These are phyloP conservation scores for Apodemia duryi DNA, from an alignment of 2,888 invertebrate species.

Conservation along the genomic window DNA sequence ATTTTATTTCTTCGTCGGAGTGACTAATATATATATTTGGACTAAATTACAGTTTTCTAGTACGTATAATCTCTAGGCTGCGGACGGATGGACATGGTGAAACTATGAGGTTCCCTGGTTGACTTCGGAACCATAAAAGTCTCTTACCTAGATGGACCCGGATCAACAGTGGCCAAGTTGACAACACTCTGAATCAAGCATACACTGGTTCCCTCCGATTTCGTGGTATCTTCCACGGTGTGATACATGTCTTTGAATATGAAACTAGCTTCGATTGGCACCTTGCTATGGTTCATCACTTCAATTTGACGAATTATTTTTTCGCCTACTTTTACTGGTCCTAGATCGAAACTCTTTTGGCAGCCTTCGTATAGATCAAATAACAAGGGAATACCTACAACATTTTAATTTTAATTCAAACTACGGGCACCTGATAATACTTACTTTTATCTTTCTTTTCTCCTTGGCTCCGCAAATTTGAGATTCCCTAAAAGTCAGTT, in stretches of 20 bases:
- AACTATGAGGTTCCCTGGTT: no score
- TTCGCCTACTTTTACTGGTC: conserved; percentile 71
- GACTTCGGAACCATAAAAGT: neutral
- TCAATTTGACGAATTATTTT: conserved; percentile 70
- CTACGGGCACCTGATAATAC: neutral
- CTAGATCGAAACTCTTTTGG: conserved; percentile 66
- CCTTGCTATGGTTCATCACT: conserved; percentile 79
- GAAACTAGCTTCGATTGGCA: conserved; percentile 73
- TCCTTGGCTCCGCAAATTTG: no score
- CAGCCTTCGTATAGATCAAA: conserved; percentile 71
- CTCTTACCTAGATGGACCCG: conserved; percentile 51
- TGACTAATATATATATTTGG: no score
- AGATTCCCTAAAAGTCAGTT: no score
- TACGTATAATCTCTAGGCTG: no score
- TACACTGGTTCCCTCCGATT: conserved; percentile 59
- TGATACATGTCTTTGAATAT: conserved; percentile 72
- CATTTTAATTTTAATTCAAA: neutral
- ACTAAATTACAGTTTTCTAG: no score
- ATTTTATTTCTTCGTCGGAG: no score
- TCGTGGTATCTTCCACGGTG: conserved; percentile 44
- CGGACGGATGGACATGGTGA: no score
- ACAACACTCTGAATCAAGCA: conserved; percentile 49
- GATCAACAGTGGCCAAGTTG: conserved; percentile 27
- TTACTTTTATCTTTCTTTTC: neutral
- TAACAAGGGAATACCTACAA: conserved; percentile 56